Conservation (phyloP, 2,797 vertebrate species). For the Anniella stebbinsi region DNA sequence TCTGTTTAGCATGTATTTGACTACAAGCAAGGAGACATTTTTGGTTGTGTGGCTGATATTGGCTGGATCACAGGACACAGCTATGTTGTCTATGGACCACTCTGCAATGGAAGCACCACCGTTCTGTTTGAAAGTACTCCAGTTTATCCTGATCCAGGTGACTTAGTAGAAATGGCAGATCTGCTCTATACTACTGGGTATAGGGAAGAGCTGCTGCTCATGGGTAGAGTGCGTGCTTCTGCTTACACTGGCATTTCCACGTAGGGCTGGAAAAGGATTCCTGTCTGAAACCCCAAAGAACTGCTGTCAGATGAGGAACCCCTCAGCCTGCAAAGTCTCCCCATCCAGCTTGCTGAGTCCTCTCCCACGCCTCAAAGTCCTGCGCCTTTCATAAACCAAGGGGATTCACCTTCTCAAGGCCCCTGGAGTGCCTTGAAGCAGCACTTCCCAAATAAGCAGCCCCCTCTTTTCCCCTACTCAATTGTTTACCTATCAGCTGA, state of each 20-base stretch:
- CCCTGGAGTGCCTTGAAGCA: too few species aligned
- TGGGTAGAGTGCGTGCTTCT: background rate
- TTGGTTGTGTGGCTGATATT: conserved; percentile 94
- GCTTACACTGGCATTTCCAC: background rate
- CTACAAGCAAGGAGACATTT: conserved; percentile 90
- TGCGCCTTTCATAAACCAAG: background rate
- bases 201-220: background rate
- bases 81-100: conserved; percentile 93
- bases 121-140: conserved; percentile 98
- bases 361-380: too few species aligned
- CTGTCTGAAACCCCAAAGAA: background rate
- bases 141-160: conserved; percentile 94
- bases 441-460: too few species aligned
- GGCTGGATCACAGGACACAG: conserved; percentile 98
- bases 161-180: conserved; percentile 51
- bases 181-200: background rate
- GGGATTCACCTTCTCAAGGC: too few species aligned
- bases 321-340: background rate
- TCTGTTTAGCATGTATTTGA: conserved; percentile 91
- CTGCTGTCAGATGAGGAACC: background rate
- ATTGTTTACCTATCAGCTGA: too few species aligned
- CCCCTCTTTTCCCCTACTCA: too few species aligned
- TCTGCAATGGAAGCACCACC: conserved; percentile 93
- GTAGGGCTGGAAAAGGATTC: background rate
- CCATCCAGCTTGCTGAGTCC: background rate